phyloP scores from a whole-genome alignment of 2,888 invertebrate species.

The Tigriopus californicus region DNA sequence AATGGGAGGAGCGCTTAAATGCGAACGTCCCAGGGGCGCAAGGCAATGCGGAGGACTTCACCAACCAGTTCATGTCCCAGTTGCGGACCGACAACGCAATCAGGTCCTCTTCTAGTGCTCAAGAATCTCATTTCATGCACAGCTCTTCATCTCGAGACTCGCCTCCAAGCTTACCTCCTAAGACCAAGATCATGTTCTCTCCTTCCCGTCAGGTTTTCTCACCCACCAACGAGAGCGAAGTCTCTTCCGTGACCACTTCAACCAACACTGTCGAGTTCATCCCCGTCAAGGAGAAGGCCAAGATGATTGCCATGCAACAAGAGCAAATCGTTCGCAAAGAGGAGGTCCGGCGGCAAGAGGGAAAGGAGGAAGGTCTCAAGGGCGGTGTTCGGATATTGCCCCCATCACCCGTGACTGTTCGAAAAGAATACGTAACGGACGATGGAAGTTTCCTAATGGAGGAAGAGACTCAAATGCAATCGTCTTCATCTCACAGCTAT shows the following conservation, averaged over 20 bases:
- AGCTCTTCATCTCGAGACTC: not conserved
- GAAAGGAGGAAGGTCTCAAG: not conserved
- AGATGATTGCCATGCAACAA: conserved; percentile 13
- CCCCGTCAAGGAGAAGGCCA: conserved; percentile 13
- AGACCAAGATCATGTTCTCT: conserved; percentile 8
- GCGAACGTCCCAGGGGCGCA: conserved; percentile 3
- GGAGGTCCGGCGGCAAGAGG: not conserved
- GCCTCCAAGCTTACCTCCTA: conserved; percentile 8
- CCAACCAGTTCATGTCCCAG: conserved; percentile 7
- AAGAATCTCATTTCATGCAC: not conserved
- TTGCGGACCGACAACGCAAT: not conserved
- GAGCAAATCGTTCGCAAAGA: conserved; percentile 12
- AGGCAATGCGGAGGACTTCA: conserved; percentile 9
- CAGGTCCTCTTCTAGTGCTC: not conserved
- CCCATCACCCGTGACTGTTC: conserved; percentile 13
- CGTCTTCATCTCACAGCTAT: too few relatives aligned
- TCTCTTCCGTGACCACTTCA: not conserved
- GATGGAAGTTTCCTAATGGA: too few relatives aligned
- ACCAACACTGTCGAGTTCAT: not conserved
- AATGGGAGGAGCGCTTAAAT: conserved; percentile 7
- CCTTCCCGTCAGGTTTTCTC: conserved; percentile 1
- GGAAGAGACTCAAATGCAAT: too few relatives aligned
- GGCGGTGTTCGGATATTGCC: conserved; percentile 12
- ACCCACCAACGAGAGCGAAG: not conserved
- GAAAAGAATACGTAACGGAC: not conserved